Percentiles rank a stretch among this genome's conserved stretches.
Evolutionary conservation across 1,140 invertebrate genomes (phyloP).

Genomic region (Lepidostoma basale): DNA sequence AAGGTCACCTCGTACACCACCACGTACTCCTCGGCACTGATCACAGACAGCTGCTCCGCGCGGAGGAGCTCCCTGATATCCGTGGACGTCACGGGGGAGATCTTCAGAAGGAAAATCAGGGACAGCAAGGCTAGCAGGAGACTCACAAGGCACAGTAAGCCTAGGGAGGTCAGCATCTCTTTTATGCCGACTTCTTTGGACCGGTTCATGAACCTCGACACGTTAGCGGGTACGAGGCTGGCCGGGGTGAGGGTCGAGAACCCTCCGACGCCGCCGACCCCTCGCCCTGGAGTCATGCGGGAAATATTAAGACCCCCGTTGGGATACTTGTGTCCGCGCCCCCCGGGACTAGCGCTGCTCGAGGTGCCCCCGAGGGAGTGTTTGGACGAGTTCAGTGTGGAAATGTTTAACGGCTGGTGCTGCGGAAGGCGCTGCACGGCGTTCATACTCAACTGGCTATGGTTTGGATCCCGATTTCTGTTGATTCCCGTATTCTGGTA

Average conservation of each 20-base stretch:
- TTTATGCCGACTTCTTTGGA: slow-evolving; percentile 68
- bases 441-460: slow-evolving; percentile 52
- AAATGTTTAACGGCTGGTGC: slow-evolving; percentile 70
- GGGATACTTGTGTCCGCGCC: slow-evolving; percentile 51
- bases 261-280: slow-evolving; percentile 43
- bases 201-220: slow-evolving; percentile 55
- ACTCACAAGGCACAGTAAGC: slow-evolving; percentile 83
- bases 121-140: slow-evolving; percentile 81
- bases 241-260: slow-evolving; percentile 55
- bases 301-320: slow-evolving; percentile 53
- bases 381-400: slow-evolving; percentile 71
- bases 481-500: slow-evolving; percentile 48
- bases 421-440: slow-evolving; percentile 58
- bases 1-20: slow-evolving; percentile 90
- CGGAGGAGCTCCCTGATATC: slow-evolving; percentile 62
- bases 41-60: slow-evolving; percentile 63
- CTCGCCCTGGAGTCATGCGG: slow-evolving; percentile 49
- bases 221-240: slow-evolving; percentile 58
- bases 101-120: slow-evolving; percentile 83
- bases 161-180: slow-evolving; percentile 84
- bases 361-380: slow-evolving; percentile 73
- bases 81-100: slow-evolving; percentile 67
- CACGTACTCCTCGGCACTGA: slow-evolving; percentile 76
- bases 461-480: slow-evolving; percentile 52
- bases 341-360: slow-evolving; percentile 60